Base-by-base conservation (phyloP, 92 coral and sea anemone species). In the Zoanthus gigantus region DNA sequence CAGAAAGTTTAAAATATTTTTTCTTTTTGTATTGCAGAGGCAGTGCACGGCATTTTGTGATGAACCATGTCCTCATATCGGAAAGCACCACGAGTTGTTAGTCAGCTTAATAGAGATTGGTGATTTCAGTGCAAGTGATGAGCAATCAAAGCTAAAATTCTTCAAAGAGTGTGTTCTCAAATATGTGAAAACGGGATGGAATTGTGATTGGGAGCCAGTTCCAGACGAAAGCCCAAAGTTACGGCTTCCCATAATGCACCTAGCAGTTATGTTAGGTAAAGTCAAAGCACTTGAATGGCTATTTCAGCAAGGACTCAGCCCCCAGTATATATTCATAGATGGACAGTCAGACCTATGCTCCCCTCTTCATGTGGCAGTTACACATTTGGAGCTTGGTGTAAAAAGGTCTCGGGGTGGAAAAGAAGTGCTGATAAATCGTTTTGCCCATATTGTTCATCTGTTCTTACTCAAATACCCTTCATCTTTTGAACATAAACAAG, bases 181-280 rank as follows among this genome's bases (percentile, higher is more conserved):
- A 15, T 28, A 45, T 47, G 42, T 81, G 5, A 65, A 15, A 12
- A 66, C 23, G 14, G 85, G 85, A 6, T 81, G 85, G 85, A 81
- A 81, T 23, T 81, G 85, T 66, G 75, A 81, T 11, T 23, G 42
- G 9, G 11, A 68, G 4, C 23, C 74, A 81, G 85, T 81, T 16
- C 85, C 85, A 1, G 85, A 81, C 7, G 61, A 81, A 46, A 81
- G 75, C 31, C 75, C 75, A 7, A 81, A 81, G 42, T 74, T 81
- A 18, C 75, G 75, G 23, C 66, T 44, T 48, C 85, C 85, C 45
- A 23, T 81, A 28, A 66, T 81, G 75, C 85, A 81, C 74, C 18
- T 81, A 61, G n/a, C 85, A 65, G 85, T 23, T 48, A 46, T 81
- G 75, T 81, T 81, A 63, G 85, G 85, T 8, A 81, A 81, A 57